Evolutionary conservation across 1,140 invertebrate species (phyloP), one percentile per base, ranked within the genome.

Genomic region (Polyergus mexicanus): DNA sequence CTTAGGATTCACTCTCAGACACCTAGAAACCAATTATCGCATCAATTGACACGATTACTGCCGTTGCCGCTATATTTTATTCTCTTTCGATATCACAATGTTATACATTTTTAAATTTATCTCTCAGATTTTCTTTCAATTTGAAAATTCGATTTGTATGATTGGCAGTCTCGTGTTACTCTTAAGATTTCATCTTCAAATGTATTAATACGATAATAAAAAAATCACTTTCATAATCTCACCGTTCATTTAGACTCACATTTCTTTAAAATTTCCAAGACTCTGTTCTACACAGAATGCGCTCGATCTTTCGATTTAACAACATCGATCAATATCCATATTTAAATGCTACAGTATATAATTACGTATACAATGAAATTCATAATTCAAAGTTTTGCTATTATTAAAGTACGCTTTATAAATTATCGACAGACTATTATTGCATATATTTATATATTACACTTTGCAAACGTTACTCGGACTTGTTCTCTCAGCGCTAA

Each of bases 1-100:
- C 97, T 99, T 99, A 80, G 99, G 99, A 96, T 99, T 99, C 58
- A 99, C 99, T 94, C 99, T 97, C 93, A 99, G 97, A 97, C 99
- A 99, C 98, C 98, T 98, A 93, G 44, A 90, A 89, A 77, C 16
- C 72, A 80, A 89, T 89, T 60, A 60, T 44, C 56, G 54, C 44
- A 47, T 88, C 60, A 81, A 76, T 86, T 83, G 35, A 47, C 47
- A 66, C 56, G 35, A 56, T n/a, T 28, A 35, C 7, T 78, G n/a
- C n/a, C 62, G n/a, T 32, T 7, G 22, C n/a, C 62, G 44, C 35
- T 11, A 22, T n/a, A 10, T 44, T 22, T 77, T 19, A 16, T 56
- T 54, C 11, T 41, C 11, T 8, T 65, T 10, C 51, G 25, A 76
- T 51, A 51, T 1, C 16, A 19, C 25, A 28, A 62, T 51, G n/a